These are phyloP conservation scores for Cryptotermes secundus DNA, from an alignment of 1,140 invertebrate genomes.

Conservation along the genomic window DNA sequence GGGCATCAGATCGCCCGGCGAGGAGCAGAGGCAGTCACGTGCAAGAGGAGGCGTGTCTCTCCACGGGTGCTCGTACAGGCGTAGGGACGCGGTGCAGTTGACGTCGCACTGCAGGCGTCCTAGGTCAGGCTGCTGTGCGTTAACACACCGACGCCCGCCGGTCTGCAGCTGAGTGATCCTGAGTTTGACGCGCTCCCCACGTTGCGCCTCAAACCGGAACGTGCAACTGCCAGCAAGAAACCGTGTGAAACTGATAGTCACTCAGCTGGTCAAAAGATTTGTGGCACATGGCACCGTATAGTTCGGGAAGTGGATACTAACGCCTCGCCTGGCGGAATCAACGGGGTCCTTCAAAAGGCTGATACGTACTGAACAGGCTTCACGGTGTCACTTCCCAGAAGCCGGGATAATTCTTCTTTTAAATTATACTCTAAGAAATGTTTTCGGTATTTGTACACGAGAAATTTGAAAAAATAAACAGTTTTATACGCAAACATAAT, in stretches of 20 bases:
- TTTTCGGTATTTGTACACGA: no score
- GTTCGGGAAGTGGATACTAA: no score
- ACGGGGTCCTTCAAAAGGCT: no score
- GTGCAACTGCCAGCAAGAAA: slow-evolving; percentile 64
- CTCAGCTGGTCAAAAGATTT: no score
- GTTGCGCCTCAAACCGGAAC: slow-evolving; percentile 80
- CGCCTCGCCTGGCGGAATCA: no score
- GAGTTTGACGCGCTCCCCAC: slow-evolving; percentile 72
- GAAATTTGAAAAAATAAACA: no score
- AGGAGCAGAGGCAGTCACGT: slow-evolving; percentile 71
- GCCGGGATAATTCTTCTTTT: no score
- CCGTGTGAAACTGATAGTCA: neutral
- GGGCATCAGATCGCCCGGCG: slow-evolving; percentile 54
- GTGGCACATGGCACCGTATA: no score
- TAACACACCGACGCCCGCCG: slow-evolving; percentile 53
- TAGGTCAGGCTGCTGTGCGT: slow-evolving; percentile 62
- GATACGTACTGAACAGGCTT: no score
- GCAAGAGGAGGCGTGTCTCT: slow-evolving; percentile 61
- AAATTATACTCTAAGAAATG: no score
- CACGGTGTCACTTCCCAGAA: no score
- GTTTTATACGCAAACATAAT: no score
- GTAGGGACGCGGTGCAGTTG: slow-evolving; percentile 45
- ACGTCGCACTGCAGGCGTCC: slow-evolving; percentile 70
- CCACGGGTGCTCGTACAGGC: slow-evolving; percentile 73
- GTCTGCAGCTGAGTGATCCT: slow-evolving; percentile 66